Evolutionary conservation across 2,888 invertebrate species (phyloP).

Genomic region (Drosophila parthenogenetica): DNA sequence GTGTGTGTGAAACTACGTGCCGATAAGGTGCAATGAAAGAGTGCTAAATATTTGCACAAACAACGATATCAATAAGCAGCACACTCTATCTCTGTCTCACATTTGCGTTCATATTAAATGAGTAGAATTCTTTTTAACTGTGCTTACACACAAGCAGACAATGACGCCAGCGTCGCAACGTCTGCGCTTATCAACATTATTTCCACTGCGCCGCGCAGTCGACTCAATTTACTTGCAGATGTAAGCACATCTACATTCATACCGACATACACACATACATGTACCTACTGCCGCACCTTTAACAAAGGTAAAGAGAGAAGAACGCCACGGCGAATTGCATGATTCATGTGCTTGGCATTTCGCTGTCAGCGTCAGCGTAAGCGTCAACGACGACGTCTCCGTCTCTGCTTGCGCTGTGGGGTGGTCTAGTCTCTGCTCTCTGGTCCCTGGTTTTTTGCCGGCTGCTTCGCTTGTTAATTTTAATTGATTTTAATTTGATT

Average conservation of each 20-base stretch:
- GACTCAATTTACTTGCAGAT: conserved; percentile 38
- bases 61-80: conserved; percentile 41
- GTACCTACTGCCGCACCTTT: conserved; percentile 63
- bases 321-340: conserved; percentile 50
- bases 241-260: neutral
- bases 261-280: neutral
- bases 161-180: conserved; percentile 27
- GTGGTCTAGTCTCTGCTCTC: conserved; percentile 40
- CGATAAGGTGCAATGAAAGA: conserved; percentile 58
- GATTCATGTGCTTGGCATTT: conserved; percentile 70
- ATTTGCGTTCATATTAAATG: conserved; percentile 8
- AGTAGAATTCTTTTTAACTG: conserved; percentile 33
- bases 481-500: conserved; percentile 79
- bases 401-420: conserved; percentile 32
- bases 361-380: conserved; percentile 38
- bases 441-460: conserved; percentile 39
- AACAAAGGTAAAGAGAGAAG: conserved; percentile 44
- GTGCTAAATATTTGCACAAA: conserved; percentile 68
- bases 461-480: conserved; percentile 71
- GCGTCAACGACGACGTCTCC: conserved; percentile 9
- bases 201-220: conserved; percentile 25
- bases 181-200: conserved; percentile 64
- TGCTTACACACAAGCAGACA: conserved; percentile 3
- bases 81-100: conserved; percentile 19
- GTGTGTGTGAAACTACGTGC: conserved; percentile 34